Evolutionary conservation across 2,888 invertebrate species (phyloP), one percentile per base, ranked within the genome.

Genomic region (Aleiodes testaceus): DNA sequence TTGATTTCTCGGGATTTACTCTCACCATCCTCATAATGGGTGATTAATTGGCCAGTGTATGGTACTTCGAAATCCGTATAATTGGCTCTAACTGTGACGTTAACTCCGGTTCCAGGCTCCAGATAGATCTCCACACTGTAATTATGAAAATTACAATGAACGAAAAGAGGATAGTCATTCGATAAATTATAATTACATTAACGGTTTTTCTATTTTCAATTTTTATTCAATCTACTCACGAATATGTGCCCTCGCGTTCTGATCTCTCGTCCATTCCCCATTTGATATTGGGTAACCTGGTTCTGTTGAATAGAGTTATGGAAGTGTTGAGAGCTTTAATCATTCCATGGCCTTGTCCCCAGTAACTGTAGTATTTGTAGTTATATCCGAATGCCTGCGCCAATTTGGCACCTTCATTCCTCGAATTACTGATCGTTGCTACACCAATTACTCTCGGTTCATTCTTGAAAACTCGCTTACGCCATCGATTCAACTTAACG

Each of bases 31-130:
- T 90, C 90, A 84, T 93, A 94, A 72, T 90, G 89, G 1, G 95
- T 93, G 64, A 92, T 91, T 50, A 96, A 88, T 72, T 91, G 92
- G 4, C 93, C 95, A 26, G 89, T 90, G 82, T 95, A 96, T 36
- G 93, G 93, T 0, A 93, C 91, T 78, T 95, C 95, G 67, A 92
- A 89, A 73, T 92, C 92, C 0, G 93, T 93, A 79, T 92, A 90
- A 81, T 93, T 93, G 1, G 93, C 95, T 66, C 89, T 89, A 16
- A 96, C 89, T 0, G 94, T 94, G 0, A 95, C 94, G 85, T 96
- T 95, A 65, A 95, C 92, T 1, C 93, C 95, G 0, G 95, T 95
- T 30, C 94, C 95, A 3, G 94, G 92, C 83, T 92, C 91, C 69
- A 96, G 87, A 80, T 90, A 91, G 73, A 92, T 90, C 82, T 92